Conservation (phyloP, 2,113 vertebrate species). For the Crocuta crocuta region DNA sequence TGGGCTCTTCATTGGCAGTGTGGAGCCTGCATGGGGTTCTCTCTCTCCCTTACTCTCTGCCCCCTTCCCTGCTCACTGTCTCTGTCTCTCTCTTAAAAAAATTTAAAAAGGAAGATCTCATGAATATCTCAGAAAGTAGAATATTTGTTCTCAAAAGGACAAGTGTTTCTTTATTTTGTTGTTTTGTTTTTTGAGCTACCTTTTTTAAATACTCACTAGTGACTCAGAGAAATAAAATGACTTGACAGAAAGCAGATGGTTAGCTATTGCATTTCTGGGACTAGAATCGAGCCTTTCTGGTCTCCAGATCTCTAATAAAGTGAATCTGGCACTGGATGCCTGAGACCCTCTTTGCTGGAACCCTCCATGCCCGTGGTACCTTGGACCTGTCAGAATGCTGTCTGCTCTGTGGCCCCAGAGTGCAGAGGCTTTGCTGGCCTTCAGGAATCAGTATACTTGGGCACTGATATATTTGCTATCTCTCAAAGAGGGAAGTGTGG, state of each 20-base stretch:
- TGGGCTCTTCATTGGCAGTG: too few species aligned
- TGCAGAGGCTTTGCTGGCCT: not conserved
- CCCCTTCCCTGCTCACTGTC: too few species aligned
- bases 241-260: not conserved
- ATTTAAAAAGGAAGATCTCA: not conserved
- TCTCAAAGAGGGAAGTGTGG: not conserved
- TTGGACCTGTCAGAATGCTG: not conserved
- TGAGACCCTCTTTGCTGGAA: not conserved
- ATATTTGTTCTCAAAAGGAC: not conserved
- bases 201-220: not conserved
- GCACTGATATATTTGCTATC: too few species aligned
- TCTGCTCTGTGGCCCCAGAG: too few species aligned
- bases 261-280: not conserved
- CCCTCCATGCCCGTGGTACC: fast-evolving
- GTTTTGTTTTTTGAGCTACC: not conserved
- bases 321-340: not conserved
- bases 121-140: not conserved
- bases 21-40: too few species aligned
- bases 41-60: too few species aligned
- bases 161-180: not conserved
- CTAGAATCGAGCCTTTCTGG: not conserved
- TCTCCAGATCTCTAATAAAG: not conserved
- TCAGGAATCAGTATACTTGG: too few species aligned
- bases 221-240: not conserved
- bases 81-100: too few species aligned